These are phyloP conservation scores for Temnothorax curvispinosus DNA, from an alignment of 1,140 invertebrate species.

Conservation along the genomic window DNA sequence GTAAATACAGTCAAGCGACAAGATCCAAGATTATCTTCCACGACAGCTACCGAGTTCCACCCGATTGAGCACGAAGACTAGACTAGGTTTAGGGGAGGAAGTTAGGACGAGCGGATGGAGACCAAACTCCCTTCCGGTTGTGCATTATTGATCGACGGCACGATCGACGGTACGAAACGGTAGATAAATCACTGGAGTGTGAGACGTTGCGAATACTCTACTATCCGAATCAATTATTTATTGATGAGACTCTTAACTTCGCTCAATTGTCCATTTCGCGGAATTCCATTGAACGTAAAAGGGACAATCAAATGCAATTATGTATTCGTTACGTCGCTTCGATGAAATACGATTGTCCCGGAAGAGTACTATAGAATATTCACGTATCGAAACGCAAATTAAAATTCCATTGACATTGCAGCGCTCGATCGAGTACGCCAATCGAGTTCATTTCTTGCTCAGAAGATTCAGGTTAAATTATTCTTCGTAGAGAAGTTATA, in stretches of 20 bases:
- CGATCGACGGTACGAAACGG: background rate
- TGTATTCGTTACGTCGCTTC: constrained; percentile 39
- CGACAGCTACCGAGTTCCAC: constrained; percentile 68
- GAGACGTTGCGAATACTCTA: background rate
- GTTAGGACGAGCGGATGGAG: constrained; percentile 42
- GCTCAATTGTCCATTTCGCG: constrained; percentile 53
- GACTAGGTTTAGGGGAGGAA: constrained; percentile 53
- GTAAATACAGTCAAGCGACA: background rate
- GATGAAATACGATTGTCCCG: constrained; percentile 6
- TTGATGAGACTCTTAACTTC: constrained; percentile 48
- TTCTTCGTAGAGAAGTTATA: background rate
- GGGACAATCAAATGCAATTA: constrained; percentile 52
- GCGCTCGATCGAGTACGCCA: constrained; percentile 19
- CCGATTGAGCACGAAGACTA: constrained; percentile 66
- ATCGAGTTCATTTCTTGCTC: background rate
- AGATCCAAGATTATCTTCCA: constrained; percentile 63
- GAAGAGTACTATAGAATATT: constrained; percentile 25
- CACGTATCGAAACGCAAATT: constrained; percentile 34
- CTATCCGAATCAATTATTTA: constrained; percentile 39
- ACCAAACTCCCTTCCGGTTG: background rate
- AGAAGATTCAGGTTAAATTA: constrained; percentile 20
- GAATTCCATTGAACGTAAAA: constrained; percentile 31
- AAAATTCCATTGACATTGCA: constrained; percentile 47
- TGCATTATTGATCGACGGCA: constrained; percentile 30
- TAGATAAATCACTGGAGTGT: constrained; percentile 27